Conservation (phyloP, 2,113 vertebrate genomes). For the Boleophthalmus pectinirostris region DNA sequence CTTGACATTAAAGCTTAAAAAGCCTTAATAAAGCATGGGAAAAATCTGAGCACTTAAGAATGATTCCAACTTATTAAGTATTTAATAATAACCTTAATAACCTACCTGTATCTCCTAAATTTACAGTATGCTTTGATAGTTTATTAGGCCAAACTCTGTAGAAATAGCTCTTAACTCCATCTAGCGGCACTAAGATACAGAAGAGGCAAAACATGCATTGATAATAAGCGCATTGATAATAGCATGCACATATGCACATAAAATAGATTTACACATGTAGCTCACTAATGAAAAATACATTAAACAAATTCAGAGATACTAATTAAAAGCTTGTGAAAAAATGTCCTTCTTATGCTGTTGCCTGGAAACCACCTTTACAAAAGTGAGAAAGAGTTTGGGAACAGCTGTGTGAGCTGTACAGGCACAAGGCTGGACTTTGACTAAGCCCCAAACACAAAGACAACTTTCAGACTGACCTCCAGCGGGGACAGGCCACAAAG, state of each 20-base stretch:
- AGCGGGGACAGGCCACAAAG: neutral
- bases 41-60: too few species aligned
- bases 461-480: neutral
- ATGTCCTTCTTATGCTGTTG: slow-evolving; percentile 20
- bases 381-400: slow-evolving; percentile 19
- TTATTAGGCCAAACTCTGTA: neutral
- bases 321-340: slow-evolving; percentile 3
- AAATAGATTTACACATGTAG: neutral
- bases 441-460: slow-evolving; percentile 8
- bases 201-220: too few species aligned
- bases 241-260: neutral
- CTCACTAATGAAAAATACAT: neutral
- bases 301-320: neutral
- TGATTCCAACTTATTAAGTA: too few species aligned
- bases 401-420: slow-evolving; percentile 5
- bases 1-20: too few species aligned
- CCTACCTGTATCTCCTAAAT: too few species aligned
- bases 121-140: too few species aligned
- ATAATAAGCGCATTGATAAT: too few species aligned
- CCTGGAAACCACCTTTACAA: slow-evolving; percentile 37
- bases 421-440: slow-evolving; percentile 8
- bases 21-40: too few species aligned
- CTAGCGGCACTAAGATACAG: neutral
- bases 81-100: too few species aligned
- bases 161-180: neutral